Evolutionary conservation across 1,140 invertebrate species (phyloP), one percentile per base, ranked within the genome.

Genomic region (Goniozus legneri): DNA sequence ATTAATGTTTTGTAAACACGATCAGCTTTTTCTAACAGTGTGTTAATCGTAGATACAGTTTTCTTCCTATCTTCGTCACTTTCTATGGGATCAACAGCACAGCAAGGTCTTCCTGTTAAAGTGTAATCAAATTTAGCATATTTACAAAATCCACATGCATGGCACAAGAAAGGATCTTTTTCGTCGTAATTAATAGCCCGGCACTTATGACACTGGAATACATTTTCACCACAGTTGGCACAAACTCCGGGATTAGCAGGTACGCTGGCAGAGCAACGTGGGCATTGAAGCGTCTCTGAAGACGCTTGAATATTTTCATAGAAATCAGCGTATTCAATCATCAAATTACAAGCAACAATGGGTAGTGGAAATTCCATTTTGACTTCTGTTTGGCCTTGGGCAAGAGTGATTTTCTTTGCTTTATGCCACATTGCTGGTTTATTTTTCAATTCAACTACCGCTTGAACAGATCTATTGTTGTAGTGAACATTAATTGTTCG

Each of bases 91-190:
- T 98, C 95, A 0, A 97, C 94, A 15, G 93, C 93, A 76, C 92
- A 96, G 64, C 92, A 95, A 0, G 92, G 87, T 31, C 91, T 83
- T 2, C 89, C 93, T 3, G 88, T 89, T 36, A 98, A 77, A 8
- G 89, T 93, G 65, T 91, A 95, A 76, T 98, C 96, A 72, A 99
- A 97, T 74, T 98, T 97, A n/a, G 95, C 96, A 76, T 98, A 98
- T 76, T 98, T 98, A 78, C 95, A 98, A 75, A 97, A 98, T 2
- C 96, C 96, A 77, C 96, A 99, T 7, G 94, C 89, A 75, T 98
- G 96, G 70, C 96, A 98, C 10, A 99, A 74, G 82, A 98, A 98
- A 2, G 96, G 96, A 80, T 98, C 96, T 70, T 97, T 97, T 71
- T 98, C 95, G 71, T 98, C 96, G 76, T 99, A 98, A 76, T 98